These are phyloP conservation scores for Epiblema foenella DNA, from an alignment of 2,888 invertebrate genomes.

Conservation along the genomic window DNA sequence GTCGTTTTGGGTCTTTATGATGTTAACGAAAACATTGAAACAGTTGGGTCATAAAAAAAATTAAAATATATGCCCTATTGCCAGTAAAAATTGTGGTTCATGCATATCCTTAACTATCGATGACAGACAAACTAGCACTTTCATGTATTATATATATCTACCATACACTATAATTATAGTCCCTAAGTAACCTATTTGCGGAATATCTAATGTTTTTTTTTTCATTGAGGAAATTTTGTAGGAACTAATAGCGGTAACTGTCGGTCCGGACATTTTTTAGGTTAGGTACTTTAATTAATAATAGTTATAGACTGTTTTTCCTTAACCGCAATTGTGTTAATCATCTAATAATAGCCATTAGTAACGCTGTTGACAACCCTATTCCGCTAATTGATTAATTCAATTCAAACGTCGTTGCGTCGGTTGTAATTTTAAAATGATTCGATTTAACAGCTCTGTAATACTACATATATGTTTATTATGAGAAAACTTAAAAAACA, in stretches of 20 bases:
- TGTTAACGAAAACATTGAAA: not conserved
- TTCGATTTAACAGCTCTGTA: slow-evolving; percentile 51
- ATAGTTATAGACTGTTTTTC: slow-evolving; percentile 45
- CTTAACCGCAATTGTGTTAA: slow-evolving; percentile 42
- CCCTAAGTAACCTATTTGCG: too few species aligned
- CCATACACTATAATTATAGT: too few species aligned
- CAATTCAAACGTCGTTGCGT: slow-evolving; percentile 28
- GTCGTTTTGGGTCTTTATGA: slow-evolving; percentile 3
- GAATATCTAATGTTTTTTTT: too few species aligned
- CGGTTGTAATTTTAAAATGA: slow-evolving; percentile 43
- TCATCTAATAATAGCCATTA: slow-evolving; percentile 39
- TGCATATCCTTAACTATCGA: not conserved
- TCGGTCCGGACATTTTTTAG: not conserved
- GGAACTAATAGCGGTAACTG: not conserved
- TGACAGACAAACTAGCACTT: not conserved
- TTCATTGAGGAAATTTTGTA: too few species aligned
- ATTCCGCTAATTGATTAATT: slow-evolving; percentile 33
- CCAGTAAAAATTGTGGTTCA: not conserved
- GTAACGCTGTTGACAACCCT: slow-evolving; percentile 40
- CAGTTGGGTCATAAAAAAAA: not conserved
- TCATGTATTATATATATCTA: too few species aligned
- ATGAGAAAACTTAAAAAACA: too few species aligned
- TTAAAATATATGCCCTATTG: too few species aligned
- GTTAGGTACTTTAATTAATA: slow-evolving; percentile 16
- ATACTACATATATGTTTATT: too few species aligned